phyloP scores from a whole-genome alignment of 2,888 invertebrate genomes.

The Plagodis pulveraria region DNA sequence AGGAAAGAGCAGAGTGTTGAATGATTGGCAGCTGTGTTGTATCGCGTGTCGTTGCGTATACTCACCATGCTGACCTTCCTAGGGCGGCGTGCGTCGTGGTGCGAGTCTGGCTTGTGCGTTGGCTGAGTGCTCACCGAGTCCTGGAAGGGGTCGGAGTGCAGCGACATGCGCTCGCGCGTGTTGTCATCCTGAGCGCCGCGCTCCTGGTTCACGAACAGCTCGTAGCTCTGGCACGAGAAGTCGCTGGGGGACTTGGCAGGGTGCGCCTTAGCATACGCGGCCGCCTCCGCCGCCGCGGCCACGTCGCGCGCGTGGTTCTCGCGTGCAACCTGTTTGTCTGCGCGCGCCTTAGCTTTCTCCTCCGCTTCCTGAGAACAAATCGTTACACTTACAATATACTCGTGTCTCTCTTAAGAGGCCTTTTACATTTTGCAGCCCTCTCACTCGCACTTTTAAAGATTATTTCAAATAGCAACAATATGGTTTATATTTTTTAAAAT shows the following conservation, averaged over 20 bases:
- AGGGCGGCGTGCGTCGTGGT: constrained; percentile 81
- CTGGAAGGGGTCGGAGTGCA: constrained; percentile 94
- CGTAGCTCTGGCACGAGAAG: constrained; percentile 96
- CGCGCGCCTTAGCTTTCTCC: constrained; percentile 90
- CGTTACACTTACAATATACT: not conserved
- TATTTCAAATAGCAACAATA: no score
- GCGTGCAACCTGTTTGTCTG: constrained; percentile 86
- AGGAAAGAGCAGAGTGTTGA: constrained; percentile 35
- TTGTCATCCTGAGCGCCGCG: constrained; percentile 95
- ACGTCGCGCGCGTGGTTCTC: constrained; percentile 86
- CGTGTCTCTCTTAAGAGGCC: no score
- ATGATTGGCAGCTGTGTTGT: constrained; percentile 63
- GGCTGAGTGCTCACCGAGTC: constrained; percentile 94
- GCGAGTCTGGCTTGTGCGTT: constrained; percentile 85
- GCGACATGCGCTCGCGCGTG: constrained; percentile 96
- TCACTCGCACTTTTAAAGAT: no score
- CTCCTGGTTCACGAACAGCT: constrained; percentile 95
- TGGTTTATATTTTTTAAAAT: no score
- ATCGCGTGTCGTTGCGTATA: constrained; percentile 66
- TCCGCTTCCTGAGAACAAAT: constrained; percentile 90
- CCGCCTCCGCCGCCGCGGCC: constrained; percentile 87
- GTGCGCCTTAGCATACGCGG: constrained; percentile 85
- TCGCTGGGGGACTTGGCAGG: constrained; percentile 96
- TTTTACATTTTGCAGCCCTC: no score
- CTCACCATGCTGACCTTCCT: constrained; percentile 98